phyloP scores from a whole-genome alignment of 2,113 vertebrate species.

The Thunnus thynnus region DNA sequence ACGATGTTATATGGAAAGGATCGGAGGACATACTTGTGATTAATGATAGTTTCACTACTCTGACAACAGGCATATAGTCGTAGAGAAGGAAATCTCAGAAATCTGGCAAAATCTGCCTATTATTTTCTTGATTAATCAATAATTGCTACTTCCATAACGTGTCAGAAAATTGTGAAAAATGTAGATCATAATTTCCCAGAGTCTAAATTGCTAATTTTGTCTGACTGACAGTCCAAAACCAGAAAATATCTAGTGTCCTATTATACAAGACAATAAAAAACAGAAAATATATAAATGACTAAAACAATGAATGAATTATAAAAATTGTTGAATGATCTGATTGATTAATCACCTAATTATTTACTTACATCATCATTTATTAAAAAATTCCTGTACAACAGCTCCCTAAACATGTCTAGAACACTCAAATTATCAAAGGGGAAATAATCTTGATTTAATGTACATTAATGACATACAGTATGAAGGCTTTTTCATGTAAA shows the following conservation, averaged over 20 bases:
- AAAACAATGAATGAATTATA: not conserved
- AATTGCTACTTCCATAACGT: too few species aligned
- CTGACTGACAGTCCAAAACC: not conserved
- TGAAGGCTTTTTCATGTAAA: constrained; percentile 21
- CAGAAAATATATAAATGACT: not conserved
- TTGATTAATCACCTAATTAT: not conserved
- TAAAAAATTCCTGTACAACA: not conserved
- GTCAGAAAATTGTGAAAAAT: too few species aligned
- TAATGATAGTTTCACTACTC: not conserved
- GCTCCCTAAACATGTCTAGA: constrained; percentile 16
- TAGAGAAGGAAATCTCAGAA: not conserved
- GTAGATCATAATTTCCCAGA: too few species aligned
- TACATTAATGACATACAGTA: not conserved
- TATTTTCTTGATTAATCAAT: not conserved
- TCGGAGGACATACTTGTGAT: not conserved
- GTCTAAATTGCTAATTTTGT: too few species aligned
- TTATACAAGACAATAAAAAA: not conserved
- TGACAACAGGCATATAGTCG: not conserved
- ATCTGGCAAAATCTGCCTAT: not conserved
- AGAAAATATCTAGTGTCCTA: not conserved
- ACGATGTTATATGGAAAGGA: not conserved
- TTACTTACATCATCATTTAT: not conserved
- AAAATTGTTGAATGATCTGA: not conserved
- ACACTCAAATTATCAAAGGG: constrained; percentile 33
- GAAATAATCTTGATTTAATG: constrained; percentile 30